phyloP scores from a whole-genome alignment of 2,888 invertebrate genomes.

The Andrena haemorrhoa region DNA sequence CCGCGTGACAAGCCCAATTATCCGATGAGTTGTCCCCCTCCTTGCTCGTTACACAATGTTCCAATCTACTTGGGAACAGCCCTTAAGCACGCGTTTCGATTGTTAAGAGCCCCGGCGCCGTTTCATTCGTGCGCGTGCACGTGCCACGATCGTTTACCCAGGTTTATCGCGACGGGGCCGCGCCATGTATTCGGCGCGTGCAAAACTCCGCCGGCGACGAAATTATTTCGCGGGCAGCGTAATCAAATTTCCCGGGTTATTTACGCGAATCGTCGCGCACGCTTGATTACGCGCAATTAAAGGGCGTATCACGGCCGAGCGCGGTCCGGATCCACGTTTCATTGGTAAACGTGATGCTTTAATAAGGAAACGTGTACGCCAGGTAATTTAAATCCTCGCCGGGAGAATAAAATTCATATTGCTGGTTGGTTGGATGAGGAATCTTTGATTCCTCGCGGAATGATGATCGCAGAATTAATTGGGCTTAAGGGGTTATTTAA shows the following conservation, averaged over 20 bases:
- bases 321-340: background rate
- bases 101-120: slow-evolving; percentile 33
- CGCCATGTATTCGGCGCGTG: background rate
- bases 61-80: slow-evolving; percentile 61
- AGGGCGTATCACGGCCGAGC: background rate
- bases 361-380: no score
- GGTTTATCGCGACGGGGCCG: slow-evolving; percentile 22
- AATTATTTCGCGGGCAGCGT: slow-evolving; percentile 22
- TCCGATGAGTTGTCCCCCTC: slow-evolving; percentile 48
- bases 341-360: background rate
- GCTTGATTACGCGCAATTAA: slow-evolving; percentile 10
- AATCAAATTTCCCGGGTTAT: slow-evolving; percentile 7
- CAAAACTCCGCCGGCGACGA: slow-evolving; percentile 2
- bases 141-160: slow-evolving; percentile 20
- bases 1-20: slow-evolving; percentile 69
- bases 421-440: no score
- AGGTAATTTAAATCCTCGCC: no score
- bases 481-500: no score
- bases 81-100: slow-evolving; percentile 58
- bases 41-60: slow-evolving; percentile 53
- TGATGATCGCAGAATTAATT: no score
- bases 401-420: no score
- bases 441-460: no score
- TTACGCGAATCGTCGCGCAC: background rate
- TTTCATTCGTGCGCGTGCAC: slow-evolving; percentile 46